Evolutionary conservation across 2,113 vertebrate genomes (phyloP).

Genomic region (Macrotus californicus): DNA sequence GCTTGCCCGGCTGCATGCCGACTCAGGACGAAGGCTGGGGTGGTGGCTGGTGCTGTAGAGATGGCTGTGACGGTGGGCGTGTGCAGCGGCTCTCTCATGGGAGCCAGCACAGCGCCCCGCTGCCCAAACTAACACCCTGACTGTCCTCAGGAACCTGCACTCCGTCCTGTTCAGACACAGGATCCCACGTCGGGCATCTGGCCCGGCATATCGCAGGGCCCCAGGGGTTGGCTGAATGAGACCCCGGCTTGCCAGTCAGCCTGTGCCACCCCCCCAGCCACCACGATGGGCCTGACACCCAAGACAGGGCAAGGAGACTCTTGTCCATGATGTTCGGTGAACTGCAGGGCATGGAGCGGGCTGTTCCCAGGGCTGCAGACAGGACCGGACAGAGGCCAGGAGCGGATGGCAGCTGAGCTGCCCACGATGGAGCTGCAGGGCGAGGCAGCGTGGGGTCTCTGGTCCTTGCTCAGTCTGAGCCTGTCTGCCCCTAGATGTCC

Average conservation of each 20-base stretch:
- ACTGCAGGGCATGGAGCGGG: not conserved
- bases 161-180: fast-evolving
- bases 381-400: fast-evolving
- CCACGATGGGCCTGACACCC: not conserved
- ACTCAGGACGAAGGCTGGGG: fast-evolving
- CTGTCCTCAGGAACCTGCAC: not conserved
- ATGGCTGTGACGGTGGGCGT: fast-evolving
- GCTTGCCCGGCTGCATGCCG: not conserved
- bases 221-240: not conserved
- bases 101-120: not conserved
- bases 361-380: not conserved
- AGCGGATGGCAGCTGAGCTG: fast-evolving
- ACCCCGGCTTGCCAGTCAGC: not conserved
- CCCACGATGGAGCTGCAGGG: not conserved
- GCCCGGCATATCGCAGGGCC: not conserved
- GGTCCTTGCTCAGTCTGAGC: too few species aligned
- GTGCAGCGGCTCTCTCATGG: fast-evolving
- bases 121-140: not conserved
- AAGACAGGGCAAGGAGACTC: not conserved
- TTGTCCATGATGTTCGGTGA: fast-evolving
- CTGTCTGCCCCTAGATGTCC: not conserved
- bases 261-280: not conserved
- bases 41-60: not conserved
- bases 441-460: not conserved
- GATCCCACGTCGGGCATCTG: not conserved